Base-by-base conservation (phyloP, 37 sponge, comb jelly and placozoan genomes). In the Tethya wilhelma region DNA sequence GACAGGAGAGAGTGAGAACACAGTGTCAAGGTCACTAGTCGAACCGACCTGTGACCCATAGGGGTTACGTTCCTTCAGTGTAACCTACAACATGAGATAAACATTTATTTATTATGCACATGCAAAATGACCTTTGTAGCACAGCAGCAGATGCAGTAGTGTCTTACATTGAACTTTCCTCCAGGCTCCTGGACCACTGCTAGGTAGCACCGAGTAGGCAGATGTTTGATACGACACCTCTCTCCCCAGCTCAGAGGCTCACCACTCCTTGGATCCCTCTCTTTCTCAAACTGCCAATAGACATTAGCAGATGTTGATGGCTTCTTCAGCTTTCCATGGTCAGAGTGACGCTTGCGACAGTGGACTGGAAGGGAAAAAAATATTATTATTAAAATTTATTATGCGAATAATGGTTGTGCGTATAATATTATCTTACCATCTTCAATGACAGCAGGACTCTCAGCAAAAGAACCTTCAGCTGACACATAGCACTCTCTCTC, bases 221-320 rank as follows among this genome's bases (percentile, higher is more conserved):
- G 58, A 63, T 94, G 95, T 34, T 75, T 90, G 25, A 94, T 75
- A 2, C 95, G 64, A 75, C 88, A 87, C 4, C 89, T 68, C 67
- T 90, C 91, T 12, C 74, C 88, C 91, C 91, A 94, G 33, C 23
- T 44, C 5, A 91, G 40, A 6, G 69, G 74, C 42, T 74, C 58
- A 84, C 93, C 93, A 73, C 73, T 83, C 4, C 46, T 55, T 32
- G 91, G 73, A 31, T 81, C 79, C 38, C 44, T 63, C 59, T 80
- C 80, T 59, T 83, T 76, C 74, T 94, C 95, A 79, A 94, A 87
- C 63, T 81, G 79, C 95, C 95, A 94, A 72, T 91, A 94, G 32
- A 88, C 88, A 29, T 91, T 94, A 62, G 91, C 87, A 67, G 90
- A 89, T 7, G 95, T 84, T 11, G 95, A 87, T 8, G 95, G 95